These are phyloP conservation scores for Penelope pileata DNA, from an alignment of 2,113 vertebrate species.

Conservation along the genomic window DNA sequence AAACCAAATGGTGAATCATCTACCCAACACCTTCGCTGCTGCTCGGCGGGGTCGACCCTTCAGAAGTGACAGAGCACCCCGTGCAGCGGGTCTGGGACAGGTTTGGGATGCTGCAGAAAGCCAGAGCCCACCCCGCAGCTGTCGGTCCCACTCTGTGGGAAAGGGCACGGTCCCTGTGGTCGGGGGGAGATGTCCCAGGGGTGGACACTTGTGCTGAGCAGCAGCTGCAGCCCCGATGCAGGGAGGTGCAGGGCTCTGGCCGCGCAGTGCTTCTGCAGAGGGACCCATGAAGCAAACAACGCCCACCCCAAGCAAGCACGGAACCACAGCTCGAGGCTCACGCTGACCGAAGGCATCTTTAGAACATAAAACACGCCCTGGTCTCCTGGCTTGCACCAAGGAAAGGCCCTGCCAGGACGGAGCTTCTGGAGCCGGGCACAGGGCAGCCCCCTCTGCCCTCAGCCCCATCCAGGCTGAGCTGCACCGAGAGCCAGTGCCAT, in stretches of 20 bases:
- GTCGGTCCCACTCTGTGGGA: not conserved
- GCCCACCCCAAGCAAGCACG: not conserved
- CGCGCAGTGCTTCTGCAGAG: not conserved
- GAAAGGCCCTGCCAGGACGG: not conserved
- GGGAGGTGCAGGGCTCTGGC: accelerated
- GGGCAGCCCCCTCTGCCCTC: no score
- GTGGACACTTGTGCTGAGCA: not conserved
- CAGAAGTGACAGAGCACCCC: not conserved
- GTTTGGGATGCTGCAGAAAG: not conserved
- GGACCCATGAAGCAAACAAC: not conserved
- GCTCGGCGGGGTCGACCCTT: conserved; percentile 2
- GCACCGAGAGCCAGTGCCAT: not conserved
- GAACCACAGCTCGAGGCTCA: not conserved
- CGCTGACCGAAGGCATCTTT: accelerated
- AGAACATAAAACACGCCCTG: not conserved
- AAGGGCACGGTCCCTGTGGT: not conserved
- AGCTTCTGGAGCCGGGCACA: accelerated
- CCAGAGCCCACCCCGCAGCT: accelerated
- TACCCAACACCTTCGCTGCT: not conserved
- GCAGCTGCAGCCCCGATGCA: not conserved
- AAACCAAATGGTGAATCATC: conserved; percentile 13
- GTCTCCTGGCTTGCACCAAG: not conserved
- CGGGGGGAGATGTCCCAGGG: not conserved
- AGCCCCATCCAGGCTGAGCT: no score
- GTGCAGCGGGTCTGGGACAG: not conserved